These are phyloP conservation scores for Phataginus tricuspis DNA, from an alignment of 2,797 vertebrate genomes.

Conservation along the genomic window DNA sequence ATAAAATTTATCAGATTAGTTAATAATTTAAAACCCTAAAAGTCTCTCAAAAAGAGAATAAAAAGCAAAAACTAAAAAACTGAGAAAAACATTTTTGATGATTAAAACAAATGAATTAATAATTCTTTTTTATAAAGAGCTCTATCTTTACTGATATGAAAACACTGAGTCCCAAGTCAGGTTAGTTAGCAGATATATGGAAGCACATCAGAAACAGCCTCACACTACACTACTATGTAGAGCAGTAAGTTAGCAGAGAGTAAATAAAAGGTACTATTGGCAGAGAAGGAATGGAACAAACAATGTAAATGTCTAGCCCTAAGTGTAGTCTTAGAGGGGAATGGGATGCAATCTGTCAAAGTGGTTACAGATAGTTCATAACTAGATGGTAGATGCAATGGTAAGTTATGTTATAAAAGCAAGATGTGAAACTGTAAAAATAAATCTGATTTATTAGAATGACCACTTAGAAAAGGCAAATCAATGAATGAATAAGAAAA, in stretches of 20 bases:
- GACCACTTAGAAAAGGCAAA: background rate
- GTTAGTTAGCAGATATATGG: background rate
- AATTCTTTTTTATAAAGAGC: background rate
- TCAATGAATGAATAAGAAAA: background rate
- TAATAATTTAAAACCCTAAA: background rate
- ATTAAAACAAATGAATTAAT: background rate
- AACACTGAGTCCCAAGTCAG: background rate
- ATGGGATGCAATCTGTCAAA: background rate
- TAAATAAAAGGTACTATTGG: background rate
- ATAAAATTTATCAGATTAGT: background rate
- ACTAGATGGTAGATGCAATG: background rate
- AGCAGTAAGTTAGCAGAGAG: background rate
- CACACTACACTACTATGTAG: background rate
- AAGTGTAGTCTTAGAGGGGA: background rate
- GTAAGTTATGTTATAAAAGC: conserved; percentile 26
- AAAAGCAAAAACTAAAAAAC: background rate
- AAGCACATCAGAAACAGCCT: background rate
- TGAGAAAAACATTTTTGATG: background rate
- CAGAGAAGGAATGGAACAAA: background rate
- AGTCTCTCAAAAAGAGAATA: background rate
- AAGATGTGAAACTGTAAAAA: background rate
- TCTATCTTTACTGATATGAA: background rate
- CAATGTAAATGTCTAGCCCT: background rate
- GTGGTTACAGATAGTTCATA: background rate
- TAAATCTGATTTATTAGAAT: background rate